phyloP scores from a whole-genome alignment of 2,888 invertebrate species.

The Drosophila nigritarsus region DNA sequence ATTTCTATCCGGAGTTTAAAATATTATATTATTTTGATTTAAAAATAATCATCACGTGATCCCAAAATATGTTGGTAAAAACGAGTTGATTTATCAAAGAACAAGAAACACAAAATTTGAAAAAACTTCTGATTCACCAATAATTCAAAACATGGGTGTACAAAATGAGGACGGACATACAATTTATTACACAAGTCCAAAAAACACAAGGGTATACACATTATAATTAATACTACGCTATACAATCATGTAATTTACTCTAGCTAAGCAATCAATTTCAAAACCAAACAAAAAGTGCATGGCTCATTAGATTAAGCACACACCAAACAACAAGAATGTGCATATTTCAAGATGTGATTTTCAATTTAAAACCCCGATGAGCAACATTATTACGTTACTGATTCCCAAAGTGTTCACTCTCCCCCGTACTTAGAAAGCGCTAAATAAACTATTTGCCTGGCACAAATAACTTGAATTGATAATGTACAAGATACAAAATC shows the following conservation, averaged over 20 bases:
- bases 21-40: too few relatives aligned
- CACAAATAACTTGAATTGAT: constrained; percentile 56
- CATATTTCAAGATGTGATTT: constrained; percentile 55
- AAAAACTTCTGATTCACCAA: background rate
- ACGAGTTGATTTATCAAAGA: too few relatives aligned
- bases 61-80: too few relatives aligned
- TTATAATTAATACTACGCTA: background rate
- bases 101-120: background rate
- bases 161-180: background rate
- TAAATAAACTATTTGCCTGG: constrained; percentile 66
- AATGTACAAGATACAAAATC: constrained; percentile 69
- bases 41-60: too few relatives aligned
- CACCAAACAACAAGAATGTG: constrained; percentile 6
- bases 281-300: constrained; percentile 8
- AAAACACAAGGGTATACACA: background rate
- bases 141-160: background rate
- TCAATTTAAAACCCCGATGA: constrained; percentile 41
- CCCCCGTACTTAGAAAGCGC: constrained; percentile 22
- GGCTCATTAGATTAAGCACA: constrained; percentile 65
- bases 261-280: background rate
- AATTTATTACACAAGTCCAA: background rate
- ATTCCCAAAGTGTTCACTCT: background rate
- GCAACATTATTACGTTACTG: background rate
- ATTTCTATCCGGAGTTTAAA: too few relatives aligned
- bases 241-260: background rate